Conservation (phyloP, 2,888 invertebrate genomes). For the Chrysotoxum bicinctum region DNA sequence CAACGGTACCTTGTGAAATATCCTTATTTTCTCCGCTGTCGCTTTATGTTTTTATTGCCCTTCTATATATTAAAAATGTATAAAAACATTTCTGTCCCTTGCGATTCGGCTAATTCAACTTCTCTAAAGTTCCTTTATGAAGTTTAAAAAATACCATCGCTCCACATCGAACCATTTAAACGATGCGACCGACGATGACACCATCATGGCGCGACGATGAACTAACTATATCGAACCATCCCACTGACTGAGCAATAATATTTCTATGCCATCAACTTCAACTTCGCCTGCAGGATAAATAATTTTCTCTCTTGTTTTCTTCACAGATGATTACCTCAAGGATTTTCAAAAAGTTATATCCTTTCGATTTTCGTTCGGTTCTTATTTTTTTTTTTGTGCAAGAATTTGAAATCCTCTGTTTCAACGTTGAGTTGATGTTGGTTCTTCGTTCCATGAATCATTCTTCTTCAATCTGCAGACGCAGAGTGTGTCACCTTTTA, state of each 20-base stretch:
- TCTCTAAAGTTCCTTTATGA: slow-evolving; percentile 16
- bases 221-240: slow-evolving; percentile 18
- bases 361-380: slow-evolving; percentile 30
- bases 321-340: slow-evolving; percentile 66
- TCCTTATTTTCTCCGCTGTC: slow-evolving; percentile 1
- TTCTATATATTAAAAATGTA: not conserved
- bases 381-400: not conserved
- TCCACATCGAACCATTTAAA: not conserved
- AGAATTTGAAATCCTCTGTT: slow-evolving; percentile 31
- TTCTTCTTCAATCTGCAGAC: not conserved
- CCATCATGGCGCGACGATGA: slow-evolving; percentile 9
- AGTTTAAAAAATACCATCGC: not conserved
- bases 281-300: slow-evolving; percentile 5
- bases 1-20: not conserved
- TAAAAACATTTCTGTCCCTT: not conserved
- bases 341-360: slow-evolving; percentile 60
- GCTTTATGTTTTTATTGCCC: slow-evolving; percentile 18
- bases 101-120: slow-evolving; percentile 4
- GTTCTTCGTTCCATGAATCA: not conserved
- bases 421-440: slow-evolving; percentile 21
- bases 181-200: not conserved
- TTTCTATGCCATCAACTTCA: not conserved
- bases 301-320: slow-evolving; percentile 53
- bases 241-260: slow-evolving; percentile 26
- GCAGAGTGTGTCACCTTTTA: not conserved